Conservation (phyloP, 2,888 invertebrate genomes). For the Hypselothyrea guttata region DNA sequence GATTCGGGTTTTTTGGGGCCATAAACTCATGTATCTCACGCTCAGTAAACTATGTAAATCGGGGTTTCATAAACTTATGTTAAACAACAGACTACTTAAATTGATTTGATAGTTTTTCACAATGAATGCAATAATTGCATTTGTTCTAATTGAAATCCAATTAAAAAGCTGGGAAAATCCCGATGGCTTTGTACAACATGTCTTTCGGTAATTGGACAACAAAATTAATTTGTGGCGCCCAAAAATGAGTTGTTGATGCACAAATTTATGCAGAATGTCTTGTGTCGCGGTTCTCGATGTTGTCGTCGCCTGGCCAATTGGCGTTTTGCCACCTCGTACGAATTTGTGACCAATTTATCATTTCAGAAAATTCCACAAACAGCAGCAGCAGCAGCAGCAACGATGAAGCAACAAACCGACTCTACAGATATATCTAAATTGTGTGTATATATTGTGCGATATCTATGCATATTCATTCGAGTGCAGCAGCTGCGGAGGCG, state of each 20-base stretch:
- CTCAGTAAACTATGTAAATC: no score
- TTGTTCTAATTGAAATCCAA: slow-evolving; percentile 16
- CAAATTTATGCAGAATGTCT: slow-evolving; percentile 58
- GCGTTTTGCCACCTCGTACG: slow-evolving; percentile 68
- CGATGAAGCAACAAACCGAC: slow-evolving; percentile 51
- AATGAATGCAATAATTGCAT: background rate
- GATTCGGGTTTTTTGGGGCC: no score
- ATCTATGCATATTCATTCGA: slow-evolving; percentile 61
- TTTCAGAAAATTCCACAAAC: slow-evolving; percentile 68
- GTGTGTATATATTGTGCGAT: background rate
- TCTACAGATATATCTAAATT: background rate
- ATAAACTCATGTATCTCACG: no score
- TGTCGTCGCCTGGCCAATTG: slow-evolving; percentile 55
- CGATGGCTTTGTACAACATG: slow-evolving; percentile 9
- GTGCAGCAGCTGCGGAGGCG: slow-evolving; percentile 14
- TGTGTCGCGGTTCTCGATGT: slow-evolving; percentile 35
- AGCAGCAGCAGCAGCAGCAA: background rate
- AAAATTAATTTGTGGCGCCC: slow-evolving; percentile 69
- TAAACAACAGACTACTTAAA: no score
- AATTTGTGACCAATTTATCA: slow-evolving; percentile 73
- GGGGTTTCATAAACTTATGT: no score
- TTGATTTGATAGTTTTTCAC: no score
- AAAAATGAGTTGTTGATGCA: slow-evolving; percentile 69
- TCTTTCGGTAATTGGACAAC: slow-evolving; percentile 65
- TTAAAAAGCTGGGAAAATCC: slow-evolving; percentile 37